These are phyloP conservation scores for Dasyprocta punctata DNA, from an alignment of 2,113 vertebrate species.

Conservation along the genomic window DNA sequence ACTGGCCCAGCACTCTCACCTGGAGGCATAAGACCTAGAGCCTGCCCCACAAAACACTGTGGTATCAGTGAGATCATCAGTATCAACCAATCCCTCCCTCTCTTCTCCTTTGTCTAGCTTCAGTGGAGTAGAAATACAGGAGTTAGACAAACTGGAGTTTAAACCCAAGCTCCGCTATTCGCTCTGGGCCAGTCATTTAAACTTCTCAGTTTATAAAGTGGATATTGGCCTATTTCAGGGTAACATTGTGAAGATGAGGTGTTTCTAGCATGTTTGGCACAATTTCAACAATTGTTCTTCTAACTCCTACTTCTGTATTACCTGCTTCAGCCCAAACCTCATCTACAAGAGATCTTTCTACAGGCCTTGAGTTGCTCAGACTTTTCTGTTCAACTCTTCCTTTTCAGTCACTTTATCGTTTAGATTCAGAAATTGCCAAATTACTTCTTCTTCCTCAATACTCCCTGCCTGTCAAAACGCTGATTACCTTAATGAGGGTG, in stretches of 20 bases:
- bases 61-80: not conserved
- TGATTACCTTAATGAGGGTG: not conserved
- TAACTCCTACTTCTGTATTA: not conserved
- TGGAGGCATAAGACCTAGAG: not conserved
- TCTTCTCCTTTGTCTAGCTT: not conserved
- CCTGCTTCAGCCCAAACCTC: not conserved
- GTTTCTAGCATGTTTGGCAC: not conserved
- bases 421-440: not conserved
- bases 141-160: not conserved
- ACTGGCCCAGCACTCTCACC: not conserved
- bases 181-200: not conserved
- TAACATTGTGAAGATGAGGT: not conserved
- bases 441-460: not conserved
- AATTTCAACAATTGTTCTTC: not conserved
- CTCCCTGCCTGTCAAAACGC: not conserved
- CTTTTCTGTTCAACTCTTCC: not conserved
- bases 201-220: not conserved
- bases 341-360: not conserved
- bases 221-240: not conserved
- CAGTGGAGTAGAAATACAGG: not conserved
- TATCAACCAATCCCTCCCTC: not conserved
- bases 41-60: not conserved
- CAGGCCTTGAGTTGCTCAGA: not conserved
- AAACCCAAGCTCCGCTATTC: not conserved
- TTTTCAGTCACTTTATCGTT: not conserved